phyloP scores from a whole-genome alignment of 2,888 invertebrate species.

The Ophion slaviceki region DNA sequence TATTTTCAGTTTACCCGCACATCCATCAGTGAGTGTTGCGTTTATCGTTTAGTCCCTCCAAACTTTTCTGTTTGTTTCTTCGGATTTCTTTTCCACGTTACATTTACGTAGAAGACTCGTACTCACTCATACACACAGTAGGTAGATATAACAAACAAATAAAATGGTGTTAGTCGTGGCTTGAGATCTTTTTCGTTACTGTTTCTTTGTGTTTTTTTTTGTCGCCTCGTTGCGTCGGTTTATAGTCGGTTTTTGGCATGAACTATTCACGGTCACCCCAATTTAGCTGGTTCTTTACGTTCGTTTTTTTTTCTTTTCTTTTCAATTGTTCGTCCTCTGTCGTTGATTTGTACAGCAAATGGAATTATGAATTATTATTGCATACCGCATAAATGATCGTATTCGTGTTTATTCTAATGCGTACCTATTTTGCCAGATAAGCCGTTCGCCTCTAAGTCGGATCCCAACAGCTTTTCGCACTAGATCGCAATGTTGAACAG shows the following conservation, averaged over 20 bases:
- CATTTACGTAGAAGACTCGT: constrained; percentile 48
- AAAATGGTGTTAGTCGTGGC: constrained; percentile 52
- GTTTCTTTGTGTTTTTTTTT: constrained; percentile 29
- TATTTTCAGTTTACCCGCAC: constrained; percentile 50
- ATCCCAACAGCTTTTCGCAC: constrained; percentile 74
- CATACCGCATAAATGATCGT: constrained; percentile 27
- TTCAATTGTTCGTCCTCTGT: constrained; percentile 21
- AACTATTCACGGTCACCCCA: constrained; percentile 24
- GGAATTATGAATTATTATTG: constrained; percentile 32
- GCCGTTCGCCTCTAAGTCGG: constrained; percentile 77
- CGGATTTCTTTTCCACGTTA: neutral
- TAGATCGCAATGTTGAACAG: constrained; percentile 68
- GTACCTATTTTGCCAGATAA: constrained; percentile 79
- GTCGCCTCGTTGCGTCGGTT: constrained; percentile 17
- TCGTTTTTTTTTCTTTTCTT: constrained; percentile 9
- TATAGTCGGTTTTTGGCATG: constrained; percentile 50
- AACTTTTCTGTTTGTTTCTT: constrained; percentile 8
- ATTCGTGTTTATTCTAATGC: constrained; percentile 64
- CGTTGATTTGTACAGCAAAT: constrained; percentile 40
- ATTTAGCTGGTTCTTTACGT: constrained; percentile 51
- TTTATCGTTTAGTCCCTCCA: constrained; percentile 33
- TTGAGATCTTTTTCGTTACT: constrained; percentile 38
- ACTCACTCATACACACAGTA: constrained; percentile 31
- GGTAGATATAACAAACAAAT: constrained; percentile 19
- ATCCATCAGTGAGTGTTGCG: constrained; percentile 47